phyloP scores from a whole-genome alignment of 2,888 invertebrate genomes.

The Automeris io region DNA sequence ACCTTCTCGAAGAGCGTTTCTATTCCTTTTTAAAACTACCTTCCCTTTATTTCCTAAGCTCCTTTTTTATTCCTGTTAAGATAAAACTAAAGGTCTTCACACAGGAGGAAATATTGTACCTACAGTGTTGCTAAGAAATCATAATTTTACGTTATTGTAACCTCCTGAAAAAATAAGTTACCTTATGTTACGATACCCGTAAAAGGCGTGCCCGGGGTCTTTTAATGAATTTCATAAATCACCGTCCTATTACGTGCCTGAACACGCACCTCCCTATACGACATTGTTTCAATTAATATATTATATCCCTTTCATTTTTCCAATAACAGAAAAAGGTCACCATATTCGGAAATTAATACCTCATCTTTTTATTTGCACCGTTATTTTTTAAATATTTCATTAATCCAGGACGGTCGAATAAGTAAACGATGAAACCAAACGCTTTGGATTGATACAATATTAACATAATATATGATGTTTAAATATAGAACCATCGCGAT shows the following conservation, averaged over 20 bases:
- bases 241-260: constrained; percentile 3
- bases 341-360: not conserved
- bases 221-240: constrained; percentile 12
- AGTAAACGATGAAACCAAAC: not conserved
- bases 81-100: too few species aligned
- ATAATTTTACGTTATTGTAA: constrained; percentile 3
- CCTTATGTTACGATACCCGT: constrained; percentile 3
- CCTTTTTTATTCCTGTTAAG: too few species aligned
- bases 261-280: constrained; percentile 5
- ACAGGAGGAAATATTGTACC: too few species aligned
- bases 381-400: not conserved
- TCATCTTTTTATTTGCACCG: not conserved
- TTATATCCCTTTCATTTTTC: not conserved
- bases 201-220: constrained; percentile 5
- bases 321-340: not conserved
- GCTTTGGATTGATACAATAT: not conserved
- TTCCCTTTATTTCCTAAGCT: too few species aligned
- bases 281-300: constrained; percentile 7
- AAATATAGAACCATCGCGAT: not conserved
- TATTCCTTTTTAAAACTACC: too few species aligned
- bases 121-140: not conserved
- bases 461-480: not conserved
- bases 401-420: not conserved
- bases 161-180: constrained; percentile 7
- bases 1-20: too few species aligned